Evolutionary conservation across 2,113 vertebrate species (phyloP).

Genomic region (Aldabrachelys gigantea): DNA sequence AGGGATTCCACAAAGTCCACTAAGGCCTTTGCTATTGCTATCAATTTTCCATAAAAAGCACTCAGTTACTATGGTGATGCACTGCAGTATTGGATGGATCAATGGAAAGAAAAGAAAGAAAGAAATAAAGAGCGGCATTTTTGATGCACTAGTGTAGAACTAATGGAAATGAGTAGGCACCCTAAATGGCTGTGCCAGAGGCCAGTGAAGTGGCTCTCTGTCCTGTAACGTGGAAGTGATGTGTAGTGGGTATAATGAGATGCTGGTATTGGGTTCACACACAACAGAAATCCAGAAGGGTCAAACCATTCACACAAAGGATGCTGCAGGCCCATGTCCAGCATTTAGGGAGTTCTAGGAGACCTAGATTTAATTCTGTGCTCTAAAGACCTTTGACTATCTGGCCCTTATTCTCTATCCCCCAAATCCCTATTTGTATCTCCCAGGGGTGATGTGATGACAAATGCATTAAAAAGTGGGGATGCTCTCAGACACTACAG

Average conservation of each 20-base stretch:
- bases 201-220: neutral
- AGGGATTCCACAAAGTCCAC: neutral
- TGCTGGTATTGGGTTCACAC: neutral
- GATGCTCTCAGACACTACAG: neutral
- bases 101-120: neutral
- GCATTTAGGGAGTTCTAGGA: neutral
- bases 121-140: neutral
- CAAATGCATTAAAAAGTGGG: neutral
- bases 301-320: too few relatives aligned
- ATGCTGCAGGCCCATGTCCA: too few relatives aligned
- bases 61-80: neutral
- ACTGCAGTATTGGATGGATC: neutral
- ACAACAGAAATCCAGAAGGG: neutral
- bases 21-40: neutral
- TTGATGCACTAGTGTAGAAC: neutral
- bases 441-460: neutral
- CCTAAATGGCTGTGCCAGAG: neutral
- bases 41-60: neutral
- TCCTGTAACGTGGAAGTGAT: neutral
- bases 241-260: neutral
- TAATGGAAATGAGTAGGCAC: neutral
- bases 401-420: neutral
- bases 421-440: neutral
- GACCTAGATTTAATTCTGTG: neutral
- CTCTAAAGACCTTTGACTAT: neutral